Conservation (phyloP, 2,113 vertebrate species). For the Caranx melampygus region DNA sequence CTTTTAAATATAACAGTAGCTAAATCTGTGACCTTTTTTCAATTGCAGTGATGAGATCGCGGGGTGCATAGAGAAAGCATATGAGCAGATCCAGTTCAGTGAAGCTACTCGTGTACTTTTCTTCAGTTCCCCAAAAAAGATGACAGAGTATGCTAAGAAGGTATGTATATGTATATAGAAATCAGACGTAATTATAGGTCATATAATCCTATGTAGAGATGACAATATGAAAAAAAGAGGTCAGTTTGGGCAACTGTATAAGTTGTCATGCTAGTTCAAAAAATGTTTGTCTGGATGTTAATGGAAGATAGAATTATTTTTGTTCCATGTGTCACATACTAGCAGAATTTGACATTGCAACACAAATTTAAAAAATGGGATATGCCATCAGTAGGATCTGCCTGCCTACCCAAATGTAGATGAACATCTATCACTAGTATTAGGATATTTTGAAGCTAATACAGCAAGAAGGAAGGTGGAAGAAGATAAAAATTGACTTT, state of each 20-base stretch:
- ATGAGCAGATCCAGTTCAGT: slow-evolving; percentile 92
- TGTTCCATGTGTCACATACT: too few species aligned
- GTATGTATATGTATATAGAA: slow-evolving; percentile 69
- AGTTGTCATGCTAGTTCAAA: neutral
- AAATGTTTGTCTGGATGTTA: neutral
- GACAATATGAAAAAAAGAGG: neutral
- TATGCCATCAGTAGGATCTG: neutral
- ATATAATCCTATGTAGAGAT: neutral
- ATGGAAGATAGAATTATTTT: neutral
- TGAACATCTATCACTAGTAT: neutral
- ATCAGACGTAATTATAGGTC: neutral
- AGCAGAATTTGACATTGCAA: too few species aligned
- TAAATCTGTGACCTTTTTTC: slow-evolving; percentile 33
- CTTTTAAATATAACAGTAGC: neutral
- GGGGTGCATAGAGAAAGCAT: slow-evolving; percentile 94
- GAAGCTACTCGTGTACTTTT: slow-evolving; percentile 93
- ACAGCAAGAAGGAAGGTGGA: neutral
- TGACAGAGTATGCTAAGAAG: slow-evolving; percentile 96
- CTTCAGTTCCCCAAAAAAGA: slow-evolving; percentile 92
- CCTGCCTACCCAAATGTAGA: neutral
- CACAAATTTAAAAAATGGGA: too few species aligned
- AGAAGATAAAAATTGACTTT: neutral
- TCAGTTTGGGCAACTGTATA: too few species aligned
- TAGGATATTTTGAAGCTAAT: neutral
- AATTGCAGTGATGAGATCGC: slow-evolving; percentile 91